phyloP scores from a whole-genome alignment of 2,888 invertebrate species.

The Pandemis heparana region DNA sequence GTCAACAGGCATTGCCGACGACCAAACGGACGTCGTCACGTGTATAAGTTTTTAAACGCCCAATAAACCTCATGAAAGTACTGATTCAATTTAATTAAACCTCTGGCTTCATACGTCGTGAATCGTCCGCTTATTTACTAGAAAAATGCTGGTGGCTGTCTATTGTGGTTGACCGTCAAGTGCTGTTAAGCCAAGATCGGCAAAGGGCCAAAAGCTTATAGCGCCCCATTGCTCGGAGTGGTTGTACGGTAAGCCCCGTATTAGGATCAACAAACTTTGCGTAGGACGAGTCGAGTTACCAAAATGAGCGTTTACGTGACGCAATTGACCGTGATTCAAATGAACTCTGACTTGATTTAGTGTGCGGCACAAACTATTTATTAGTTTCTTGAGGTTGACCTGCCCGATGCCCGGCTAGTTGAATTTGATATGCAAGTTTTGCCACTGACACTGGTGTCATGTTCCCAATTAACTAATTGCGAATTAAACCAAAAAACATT shows the following conservation, averaged over 20 bases:
- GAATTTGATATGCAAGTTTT: background rate
- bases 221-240: slow-evolving; percentile 60
- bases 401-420: background rate
- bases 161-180: slow-evolving; percentile 48
- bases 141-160: background rate
- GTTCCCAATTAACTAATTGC: too few relatives aligned
- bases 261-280: slow-evolving; percentile 61
- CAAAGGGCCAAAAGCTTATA: slow-evolving; percentile 54
- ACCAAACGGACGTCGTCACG: slow-evolving; percentile 1
- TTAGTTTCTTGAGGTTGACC: slow-evolving; percentile 4
- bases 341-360: slow-evolving; percentile 47
- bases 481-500: background rate
- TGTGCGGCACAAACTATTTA: slow-evolving; percentile 3
- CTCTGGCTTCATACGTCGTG: too few relatives aligned
- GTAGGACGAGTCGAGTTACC: slow-evolving; percentile 51
- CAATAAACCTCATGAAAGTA: too few relatives aligned
- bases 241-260: slow-evolving; percentile 53
- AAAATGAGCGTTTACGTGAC: slow-evolving; percentile 53
- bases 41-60: background rate
- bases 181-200: slow-evolving; percentile 55
- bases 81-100: too few relatives aligned
- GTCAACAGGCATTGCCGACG: background rate
- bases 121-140: background rate
- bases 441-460: too few relatives aligned
- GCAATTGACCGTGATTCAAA: slow-evolving; percentile 47